These are phyloP conservation scores for Meteorus sp. DNA, from an alignment of 1,140 invertebrate genomes.

Conservation along the genomic window DNA sequence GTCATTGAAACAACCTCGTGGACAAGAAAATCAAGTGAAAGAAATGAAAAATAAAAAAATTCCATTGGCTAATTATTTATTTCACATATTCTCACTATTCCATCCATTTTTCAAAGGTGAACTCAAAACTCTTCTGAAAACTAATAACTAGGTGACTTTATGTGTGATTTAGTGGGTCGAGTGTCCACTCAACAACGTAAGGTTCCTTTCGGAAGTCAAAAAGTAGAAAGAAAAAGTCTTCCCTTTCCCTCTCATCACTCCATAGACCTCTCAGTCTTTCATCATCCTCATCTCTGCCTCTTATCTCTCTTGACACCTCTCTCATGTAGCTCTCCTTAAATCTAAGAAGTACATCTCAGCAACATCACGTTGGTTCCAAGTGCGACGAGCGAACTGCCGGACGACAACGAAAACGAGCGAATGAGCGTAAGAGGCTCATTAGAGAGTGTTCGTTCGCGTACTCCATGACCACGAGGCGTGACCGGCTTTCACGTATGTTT, in stretches of 20 bases:
- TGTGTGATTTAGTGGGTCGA: background rate
- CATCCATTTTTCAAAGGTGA: no score
- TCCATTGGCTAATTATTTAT: no score
- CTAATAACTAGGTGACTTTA: background rate
- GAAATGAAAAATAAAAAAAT: no score
- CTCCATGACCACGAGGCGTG: conserved; percentile 58
- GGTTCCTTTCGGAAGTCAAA: background rate
- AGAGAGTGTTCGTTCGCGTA: conserved; percentile 58
- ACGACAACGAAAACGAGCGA: conserved; percentile 49
- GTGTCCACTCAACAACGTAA: background rate
- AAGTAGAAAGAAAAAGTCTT: background rate
- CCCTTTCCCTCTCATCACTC: background rate
- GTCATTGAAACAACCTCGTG: no score
- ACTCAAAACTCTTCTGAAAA: background rate
- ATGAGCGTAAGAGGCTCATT: conserved; percentile 53
- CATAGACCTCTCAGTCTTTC: no score
- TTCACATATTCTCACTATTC: no score
- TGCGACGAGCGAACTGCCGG: conserved; percentile 40
- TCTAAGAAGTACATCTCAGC: no score
- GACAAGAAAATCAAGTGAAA: no score
- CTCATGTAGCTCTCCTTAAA: no score
- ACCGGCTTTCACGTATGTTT: conserved; percentile 58
- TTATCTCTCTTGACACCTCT: conserved; percentile 10
- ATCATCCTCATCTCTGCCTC: background rate
- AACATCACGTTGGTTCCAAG: background rate